phyloP scores from a whole-genome alignment of 2,113 vertebrate genomes.

The Nicator chloris region DNA sequence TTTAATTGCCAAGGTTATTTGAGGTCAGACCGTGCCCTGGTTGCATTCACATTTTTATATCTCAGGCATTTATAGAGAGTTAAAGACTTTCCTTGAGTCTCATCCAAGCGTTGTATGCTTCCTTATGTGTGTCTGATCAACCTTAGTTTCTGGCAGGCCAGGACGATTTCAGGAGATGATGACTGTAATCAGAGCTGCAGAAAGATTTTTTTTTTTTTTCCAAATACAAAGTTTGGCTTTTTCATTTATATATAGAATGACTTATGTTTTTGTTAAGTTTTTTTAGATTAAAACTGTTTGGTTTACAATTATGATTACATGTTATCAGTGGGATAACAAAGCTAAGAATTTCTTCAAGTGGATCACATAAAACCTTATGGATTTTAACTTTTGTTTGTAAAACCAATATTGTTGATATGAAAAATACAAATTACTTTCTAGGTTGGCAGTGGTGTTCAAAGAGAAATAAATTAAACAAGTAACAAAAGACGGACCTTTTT shows the following conservation, averaged over 20 bases:
- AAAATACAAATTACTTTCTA: not conserved
- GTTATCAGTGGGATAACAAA: not conserved
- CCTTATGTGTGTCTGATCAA: not conserved
- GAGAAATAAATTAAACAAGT: not conserved
- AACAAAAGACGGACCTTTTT: not conserved
- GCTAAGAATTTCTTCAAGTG: not conserved
- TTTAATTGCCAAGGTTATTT: not conserved
- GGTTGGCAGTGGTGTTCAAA: not conserved
- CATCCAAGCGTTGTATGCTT: not conserved
- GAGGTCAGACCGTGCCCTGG: not conserved
- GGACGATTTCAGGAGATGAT: not conserved
- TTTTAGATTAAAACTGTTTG: not conserved
- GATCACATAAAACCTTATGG: not conserved
- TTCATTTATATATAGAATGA: not conserved
- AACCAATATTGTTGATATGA: not conserved
- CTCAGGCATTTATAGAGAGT: not conserved
- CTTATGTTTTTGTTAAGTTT: not conserved
- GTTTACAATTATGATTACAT: not conserved
- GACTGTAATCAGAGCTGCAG: not conserved
- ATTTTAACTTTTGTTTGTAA: not conserved
- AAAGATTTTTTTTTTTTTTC: not conserved
- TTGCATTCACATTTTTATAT: not conserved
- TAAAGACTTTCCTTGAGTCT: not conserved
- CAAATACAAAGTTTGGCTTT: not conserved
- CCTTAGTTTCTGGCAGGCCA: not conserved